Conservation (phyloP, 2,797 vertebrate genomes). For the Craterocephalus amniculus region DNA sequence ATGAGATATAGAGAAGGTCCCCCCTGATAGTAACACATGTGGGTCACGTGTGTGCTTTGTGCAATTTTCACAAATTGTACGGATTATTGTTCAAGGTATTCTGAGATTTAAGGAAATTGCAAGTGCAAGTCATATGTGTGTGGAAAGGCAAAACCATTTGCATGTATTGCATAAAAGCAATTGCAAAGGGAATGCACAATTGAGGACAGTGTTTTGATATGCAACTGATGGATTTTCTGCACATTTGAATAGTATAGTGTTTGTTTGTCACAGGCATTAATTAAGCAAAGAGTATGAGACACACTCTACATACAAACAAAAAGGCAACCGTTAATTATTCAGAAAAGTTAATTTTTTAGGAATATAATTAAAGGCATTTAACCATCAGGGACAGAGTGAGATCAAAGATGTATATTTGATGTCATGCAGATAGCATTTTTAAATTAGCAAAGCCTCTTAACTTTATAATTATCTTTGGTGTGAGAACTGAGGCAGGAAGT, state of each 20-base stretch:
- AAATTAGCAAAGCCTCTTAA: conserved; percentile 82
- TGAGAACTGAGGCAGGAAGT: conserved; percentile 78
- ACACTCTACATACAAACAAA: conserved; percentile 67
- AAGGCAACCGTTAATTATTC: conserved; percentile 80
- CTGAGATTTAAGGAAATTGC: conserved; percentile 70
- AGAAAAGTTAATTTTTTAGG: conserved; percentile 77
- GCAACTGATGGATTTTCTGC: conserved; percentile 55
- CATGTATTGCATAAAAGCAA: conserved; percentile 55
- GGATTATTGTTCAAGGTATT: conserved; percentile 67
- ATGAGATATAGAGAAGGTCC: conserved; percentile 73
- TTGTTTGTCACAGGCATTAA: conserved; percentile 75
- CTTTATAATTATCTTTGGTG: conserved; percentile 83
- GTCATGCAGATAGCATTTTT: conserved; percentile 81
- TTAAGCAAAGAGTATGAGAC: conserved; percentile 64
- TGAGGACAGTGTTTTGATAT: conserved; percentile 61
- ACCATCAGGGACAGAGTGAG: conserved; percentile 79
- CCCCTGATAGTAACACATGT: conserved; percentile 73
- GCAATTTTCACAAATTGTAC: conserved; percentile 68
- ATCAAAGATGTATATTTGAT: conserved; percentile 84
- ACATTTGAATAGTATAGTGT: conserved; percentile 60
- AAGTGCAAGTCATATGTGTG: conserved; percentile 59
- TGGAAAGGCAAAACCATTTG: conserved; percentile 48
- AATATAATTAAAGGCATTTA: conserved; percentile 84
- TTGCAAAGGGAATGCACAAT: conserved; percentile 43
- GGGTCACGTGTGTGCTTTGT: conserved; percentile 75